These are phyloP conservation scores for Mercenaria mercenaria DNA, from an alignment of 1,140 invertebrate species.

Conservation along the genomic window DNA sequence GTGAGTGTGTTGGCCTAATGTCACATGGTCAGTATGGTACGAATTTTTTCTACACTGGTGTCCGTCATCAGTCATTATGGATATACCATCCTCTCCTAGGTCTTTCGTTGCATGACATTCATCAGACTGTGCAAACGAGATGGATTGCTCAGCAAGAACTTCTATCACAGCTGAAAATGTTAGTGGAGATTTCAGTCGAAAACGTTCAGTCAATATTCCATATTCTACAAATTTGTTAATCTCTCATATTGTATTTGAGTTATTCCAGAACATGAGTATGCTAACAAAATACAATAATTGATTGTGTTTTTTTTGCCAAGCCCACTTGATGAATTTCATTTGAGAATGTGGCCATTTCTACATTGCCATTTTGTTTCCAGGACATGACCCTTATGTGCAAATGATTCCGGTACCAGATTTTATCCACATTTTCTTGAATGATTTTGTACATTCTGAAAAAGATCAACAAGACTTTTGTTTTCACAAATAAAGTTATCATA, in stretches of 20 bases:
- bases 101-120: background rate
- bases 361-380: background rate
- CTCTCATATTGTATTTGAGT: background rate
- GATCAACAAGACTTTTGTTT: background rate
- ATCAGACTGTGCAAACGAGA: background rate
- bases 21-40: conserved; percentile 3
- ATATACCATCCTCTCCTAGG: background rate
- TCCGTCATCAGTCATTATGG: conserved; percentile 2
- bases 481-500: background rate
- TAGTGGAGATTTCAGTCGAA: background rate
- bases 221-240: conserved; percentile 1
- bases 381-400: background rate
- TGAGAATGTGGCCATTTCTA: background rate
- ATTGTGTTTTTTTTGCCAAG: background rate
- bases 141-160: background rate
- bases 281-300: background rate
- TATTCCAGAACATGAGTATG: background rate
- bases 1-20: conserved; percentile 15
- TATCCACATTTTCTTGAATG: conserved; percentile 1
- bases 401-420: background rate
- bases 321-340: background rate
- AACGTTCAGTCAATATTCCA: background rate
- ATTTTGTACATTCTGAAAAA: background rate
- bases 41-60: conserved; percentile 12
- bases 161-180: background rate